phyloP scores from a whole-genome alignment of 2,888 invertebrate species.

The Tenthredo mesomela region DNA sequence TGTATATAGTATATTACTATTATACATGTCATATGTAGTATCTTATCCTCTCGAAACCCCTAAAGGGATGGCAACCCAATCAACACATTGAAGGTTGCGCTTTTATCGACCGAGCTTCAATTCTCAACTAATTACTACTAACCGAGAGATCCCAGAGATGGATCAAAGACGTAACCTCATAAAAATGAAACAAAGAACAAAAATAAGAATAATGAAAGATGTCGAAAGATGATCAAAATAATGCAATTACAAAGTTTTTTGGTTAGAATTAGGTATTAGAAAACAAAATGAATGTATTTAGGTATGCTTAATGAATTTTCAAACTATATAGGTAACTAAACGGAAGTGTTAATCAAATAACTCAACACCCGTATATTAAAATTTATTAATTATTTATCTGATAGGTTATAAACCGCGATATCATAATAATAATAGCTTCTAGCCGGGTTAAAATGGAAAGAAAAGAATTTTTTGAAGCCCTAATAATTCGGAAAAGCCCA shows the following conservation, averaged over 20 bases:
- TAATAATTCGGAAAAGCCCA: not conserved
- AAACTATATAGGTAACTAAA: not conserved
- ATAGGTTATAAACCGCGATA: constrained; percentile 15
- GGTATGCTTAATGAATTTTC: not conserved
- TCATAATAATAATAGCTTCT: too few species aligned
- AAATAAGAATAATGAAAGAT: too few species aligned
- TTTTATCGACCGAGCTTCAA: constrained; percentile 34
- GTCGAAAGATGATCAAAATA: not conserved
- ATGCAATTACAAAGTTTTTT: not conserved
- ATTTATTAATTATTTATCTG: not conserved
- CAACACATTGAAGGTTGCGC: not conserved
- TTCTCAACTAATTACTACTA: not conserved
- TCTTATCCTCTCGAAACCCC: not conserved
- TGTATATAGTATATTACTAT: too few species aligned
- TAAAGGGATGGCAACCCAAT: constrained; percentile 11
- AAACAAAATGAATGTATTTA: not conserved
- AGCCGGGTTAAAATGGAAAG: not conserved
- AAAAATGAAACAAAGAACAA: not conserved
- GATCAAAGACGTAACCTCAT: not conserved
- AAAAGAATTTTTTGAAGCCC: not conserved
- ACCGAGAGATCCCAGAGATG: not conserved
- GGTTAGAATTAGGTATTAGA: not conserved
- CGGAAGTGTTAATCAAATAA: not conserved
- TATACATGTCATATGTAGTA: not conserved
- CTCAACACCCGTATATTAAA: not conserved